Conservation (phyloP, 2,113 vertebrate species). For the Glaucomys volans region DNA sequence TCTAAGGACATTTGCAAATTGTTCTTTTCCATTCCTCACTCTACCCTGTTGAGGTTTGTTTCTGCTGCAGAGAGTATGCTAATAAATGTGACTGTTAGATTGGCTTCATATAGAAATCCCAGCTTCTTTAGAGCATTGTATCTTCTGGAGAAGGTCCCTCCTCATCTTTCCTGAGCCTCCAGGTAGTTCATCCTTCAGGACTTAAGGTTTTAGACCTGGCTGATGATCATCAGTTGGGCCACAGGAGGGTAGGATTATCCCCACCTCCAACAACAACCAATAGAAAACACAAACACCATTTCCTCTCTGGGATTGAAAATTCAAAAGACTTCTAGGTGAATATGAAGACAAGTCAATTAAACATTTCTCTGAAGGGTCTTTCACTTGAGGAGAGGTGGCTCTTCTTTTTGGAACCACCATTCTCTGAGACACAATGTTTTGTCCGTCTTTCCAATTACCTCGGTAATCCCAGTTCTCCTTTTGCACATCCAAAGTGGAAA, state of each 20-base stretch:
- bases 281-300: neutral
- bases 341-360: conserved; percentile 41
- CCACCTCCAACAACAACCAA: no score
- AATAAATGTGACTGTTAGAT: conserved; percentile 76
- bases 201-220: neutral
- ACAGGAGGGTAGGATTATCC: neutral
- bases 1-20: conserved; percentile 41
- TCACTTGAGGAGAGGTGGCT: neutral
- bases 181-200: neutral
- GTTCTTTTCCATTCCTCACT: conserved; percentile 58
- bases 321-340: conserved; percentile 23
- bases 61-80: conserved; percentile 75
- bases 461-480: neutral
- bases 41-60: conserved; percentile 71
- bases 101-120: conserved; percentile 72
- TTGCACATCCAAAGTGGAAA: conserved; percentile 1
- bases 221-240: neutral
- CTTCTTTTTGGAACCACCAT: neutral
- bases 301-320: neutral
- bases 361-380: neutral
- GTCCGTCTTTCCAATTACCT: neutral
- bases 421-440: neutral
- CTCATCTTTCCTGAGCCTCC: neutral
- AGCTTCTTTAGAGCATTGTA: neutral
- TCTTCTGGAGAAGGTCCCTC: neutral